Conservation (phyloP, 2,888 invertebrate species). For the Diaprepes abbreviatus region DNA sequence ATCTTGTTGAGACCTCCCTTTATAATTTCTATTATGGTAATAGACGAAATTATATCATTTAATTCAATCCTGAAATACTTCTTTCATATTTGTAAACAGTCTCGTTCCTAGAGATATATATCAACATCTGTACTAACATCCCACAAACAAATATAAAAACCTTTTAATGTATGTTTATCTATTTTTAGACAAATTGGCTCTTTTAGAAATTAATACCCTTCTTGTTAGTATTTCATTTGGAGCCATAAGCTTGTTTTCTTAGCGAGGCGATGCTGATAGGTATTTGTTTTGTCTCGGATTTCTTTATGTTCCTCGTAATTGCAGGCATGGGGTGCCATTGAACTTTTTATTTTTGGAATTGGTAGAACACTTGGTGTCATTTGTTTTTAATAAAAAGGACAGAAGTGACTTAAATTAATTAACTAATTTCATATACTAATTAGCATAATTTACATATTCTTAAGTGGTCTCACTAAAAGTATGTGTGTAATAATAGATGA, state of each 20-base stretch:
- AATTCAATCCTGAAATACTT: too few relatives aligned
- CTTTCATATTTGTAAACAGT: constrained; percentile 2
- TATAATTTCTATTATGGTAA: too few relatives aligned
- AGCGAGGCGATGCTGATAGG: constrained; percentile 15
- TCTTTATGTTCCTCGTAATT: constrained; percentile 32
- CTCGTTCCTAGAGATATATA: background rate
- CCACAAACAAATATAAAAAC: constrained; percentile 12
- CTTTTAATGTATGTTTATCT: constrained; percentile 8
- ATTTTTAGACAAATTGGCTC: constrained; percentile 21
- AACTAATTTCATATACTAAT: too few relatives aligned
- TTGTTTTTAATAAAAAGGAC: too few relatives aligned
- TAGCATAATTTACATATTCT: too few relatives aligned
- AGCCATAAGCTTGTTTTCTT: constrained; percentile 28
- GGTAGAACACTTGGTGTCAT: background rate
- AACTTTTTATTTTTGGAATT: constrained; percentile 21
- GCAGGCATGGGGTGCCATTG: constrained; percentile 21
- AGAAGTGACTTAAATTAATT: too few relatives aligned
- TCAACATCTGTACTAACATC: background rate
- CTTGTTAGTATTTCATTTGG: constrained; percentile 27
- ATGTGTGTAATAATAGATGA: too few relatives aligned
- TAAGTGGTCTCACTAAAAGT: too few relatives aligned
- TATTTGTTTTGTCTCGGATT: constrained; percentile 38
- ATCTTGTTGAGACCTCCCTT: too few relatives aligned
- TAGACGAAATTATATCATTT: too few relatives aligned
- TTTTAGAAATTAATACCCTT: constrained; percentile 29